Percentiles rank a stretch among this genome's conserved stretches.
Conservation (phyloP, 2,113 vertebrate species). For the Eulemur rufifrons region DNA sequence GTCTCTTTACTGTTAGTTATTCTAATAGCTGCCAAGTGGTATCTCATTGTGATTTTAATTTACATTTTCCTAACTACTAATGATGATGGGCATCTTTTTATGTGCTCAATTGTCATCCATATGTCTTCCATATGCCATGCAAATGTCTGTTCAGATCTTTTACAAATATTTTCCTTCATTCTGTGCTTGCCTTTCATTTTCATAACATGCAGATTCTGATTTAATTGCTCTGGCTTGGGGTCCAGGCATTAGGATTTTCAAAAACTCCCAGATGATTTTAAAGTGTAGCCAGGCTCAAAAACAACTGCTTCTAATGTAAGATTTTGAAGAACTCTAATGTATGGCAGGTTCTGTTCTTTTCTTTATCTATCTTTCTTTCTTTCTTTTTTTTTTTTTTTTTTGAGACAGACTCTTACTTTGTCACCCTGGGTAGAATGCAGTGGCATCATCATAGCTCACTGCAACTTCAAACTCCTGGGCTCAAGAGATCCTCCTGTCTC, state of each 20-base stretch:
- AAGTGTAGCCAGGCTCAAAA: neutral
- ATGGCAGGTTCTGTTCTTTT: neutral
- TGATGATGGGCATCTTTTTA: conserved; percentile 1
- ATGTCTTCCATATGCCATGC: neutral
- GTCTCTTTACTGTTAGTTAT: neutral
- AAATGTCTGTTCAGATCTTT: neutral
- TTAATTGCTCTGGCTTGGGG: conserved; percentile 7
- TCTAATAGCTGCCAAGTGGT: neutral
- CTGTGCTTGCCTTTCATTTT: conserved; percentile 35
- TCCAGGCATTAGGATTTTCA: conserved; percentile 8
- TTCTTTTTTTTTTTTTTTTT: too few species aligned
- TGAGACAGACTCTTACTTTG: too few species aligned
- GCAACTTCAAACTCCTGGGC: too few species aligned
- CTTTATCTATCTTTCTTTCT: too few species aligned
- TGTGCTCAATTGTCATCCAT: neutral
- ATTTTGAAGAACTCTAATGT: neutral
- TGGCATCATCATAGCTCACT: too few species aligned
- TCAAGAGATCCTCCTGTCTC: too few species aligned
- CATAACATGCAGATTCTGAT: conserved; percentile 11
- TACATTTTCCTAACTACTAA: neutral
- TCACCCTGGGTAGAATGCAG: too few species aligned
- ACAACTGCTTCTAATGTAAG: conserved; percentile 5
- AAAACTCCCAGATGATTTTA: neutral
- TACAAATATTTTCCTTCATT: conserved; percentile 34
- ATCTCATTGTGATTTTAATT: neutral